These are phyloP conservation scores for Gonioctena quinquepunctata DNA, from an alignment of 1,140 invertebrate genomes.

Conservation along the genomic window DNA sequence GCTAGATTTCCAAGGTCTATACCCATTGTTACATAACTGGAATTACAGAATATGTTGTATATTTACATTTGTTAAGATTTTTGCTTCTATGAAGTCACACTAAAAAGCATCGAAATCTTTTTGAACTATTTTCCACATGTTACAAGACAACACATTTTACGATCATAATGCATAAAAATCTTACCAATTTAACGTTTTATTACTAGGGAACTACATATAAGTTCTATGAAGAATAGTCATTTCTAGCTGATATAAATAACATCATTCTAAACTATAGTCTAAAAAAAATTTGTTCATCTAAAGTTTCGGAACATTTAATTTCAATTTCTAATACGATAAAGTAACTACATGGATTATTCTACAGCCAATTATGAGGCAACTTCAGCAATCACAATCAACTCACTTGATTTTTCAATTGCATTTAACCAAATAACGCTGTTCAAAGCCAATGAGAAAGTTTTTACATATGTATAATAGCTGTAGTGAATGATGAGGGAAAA, in stretches of 20 bases:
- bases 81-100: constrained; percentile 25
- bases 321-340: constrained; percentile 24
- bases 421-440: constrained; percentile 30
- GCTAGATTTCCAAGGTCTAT: constrained; percentile 98
- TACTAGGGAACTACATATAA: constrained; percentile 9
- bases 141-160: constrained; percentile 21
- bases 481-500: too few relatives aligned
- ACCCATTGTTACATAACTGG: constrained; percentile 98
- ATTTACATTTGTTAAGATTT: not conserved
- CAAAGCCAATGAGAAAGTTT: constrained; percentile 31
- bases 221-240: not conserved
- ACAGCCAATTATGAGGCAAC: constrained; percentile 25
- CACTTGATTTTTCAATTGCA: constrained; percentile 37
- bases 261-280: constrained; percentile 11
- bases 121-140: constrained; percentile 8
- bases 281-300: constrained; percentile 19
- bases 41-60: constrained; percentile 49
- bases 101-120: constrained; percentile 23
- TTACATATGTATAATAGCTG: not conserved
- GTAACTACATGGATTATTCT: constrained; percentile 32
- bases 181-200: not conserved
- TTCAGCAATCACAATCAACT: constrained; percentile 40
- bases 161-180: constrained; percentile 21
- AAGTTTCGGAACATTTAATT: constrained; percentile 10
- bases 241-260: not conserved